These are phyloP conservation scores for Drosophila paranaensis DNA, from an alignment of 2,888 invertebrate genomes.

Conservation along the genomic window DNA sequence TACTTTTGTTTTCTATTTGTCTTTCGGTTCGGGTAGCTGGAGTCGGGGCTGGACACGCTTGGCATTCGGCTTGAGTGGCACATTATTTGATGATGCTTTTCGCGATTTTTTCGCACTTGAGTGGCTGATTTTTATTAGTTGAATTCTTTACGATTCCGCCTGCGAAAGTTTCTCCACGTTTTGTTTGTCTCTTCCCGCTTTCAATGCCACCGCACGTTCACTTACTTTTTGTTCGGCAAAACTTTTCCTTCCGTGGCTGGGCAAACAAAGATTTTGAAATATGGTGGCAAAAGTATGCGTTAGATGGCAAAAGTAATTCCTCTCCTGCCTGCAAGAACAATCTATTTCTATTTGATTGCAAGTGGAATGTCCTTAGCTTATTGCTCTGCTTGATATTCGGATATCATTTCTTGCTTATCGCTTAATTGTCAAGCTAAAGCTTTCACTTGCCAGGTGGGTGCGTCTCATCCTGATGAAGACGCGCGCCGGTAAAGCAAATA, in stretches of 20 bases:
- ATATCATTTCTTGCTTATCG: slow-evolving; percentile 41
- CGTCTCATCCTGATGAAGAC: slow-evolving; percentile 45
- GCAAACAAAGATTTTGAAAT: slow-evolving; percentile 74
- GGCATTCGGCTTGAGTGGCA: slow-evolving; percentile 80
- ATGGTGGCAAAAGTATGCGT: slow-evolving; percentile 57
- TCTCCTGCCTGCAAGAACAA: slow-evolving; percentile 7
- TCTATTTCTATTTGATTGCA: slow-evolving; percentile 45
- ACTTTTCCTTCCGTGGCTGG: slow-evolving; percentile 55
- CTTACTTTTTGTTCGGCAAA: slow-evolving; percentile 53
- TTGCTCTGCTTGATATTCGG: slow-evolving; percentile 4
- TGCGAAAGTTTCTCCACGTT: slow-evolving; percentile 56
- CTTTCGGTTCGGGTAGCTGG: slow-evolving; percentile 45
- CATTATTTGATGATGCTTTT: slow-evolving; percentile 83
- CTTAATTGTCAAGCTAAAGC: slow-evolving; percentile 43
- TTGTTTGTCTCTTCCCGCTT: slow-evolving; percentile 36
- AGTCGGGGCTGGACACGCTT: slow-evolving; percentile 46
- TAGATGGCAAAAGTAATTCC: slow-evolving; percentile 40
- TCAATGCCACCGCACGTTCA: slow-evolving; percentile 63
- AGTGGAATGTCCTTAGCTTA: slow-evolving; percentile 15
- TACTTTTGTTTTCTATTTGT: slow-evolving; percentile 76
- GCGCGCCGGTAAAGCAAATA: slow-evolving; percentile 58
- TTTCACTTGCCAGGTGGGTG: slow-evolving; percentile 11
- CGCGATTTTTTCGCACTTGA: slow-evolving; percentile 85
- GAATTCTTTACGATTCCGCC: slow-evolving; percentile 83
- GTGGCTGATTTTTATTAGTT: slow-evolving; percentile 85